These are phyloP conservation scores for Calycopis cecrops DNA, from an alignment of 1,140 invertebrate genomes.

Conservation along the genomic window DNA sequence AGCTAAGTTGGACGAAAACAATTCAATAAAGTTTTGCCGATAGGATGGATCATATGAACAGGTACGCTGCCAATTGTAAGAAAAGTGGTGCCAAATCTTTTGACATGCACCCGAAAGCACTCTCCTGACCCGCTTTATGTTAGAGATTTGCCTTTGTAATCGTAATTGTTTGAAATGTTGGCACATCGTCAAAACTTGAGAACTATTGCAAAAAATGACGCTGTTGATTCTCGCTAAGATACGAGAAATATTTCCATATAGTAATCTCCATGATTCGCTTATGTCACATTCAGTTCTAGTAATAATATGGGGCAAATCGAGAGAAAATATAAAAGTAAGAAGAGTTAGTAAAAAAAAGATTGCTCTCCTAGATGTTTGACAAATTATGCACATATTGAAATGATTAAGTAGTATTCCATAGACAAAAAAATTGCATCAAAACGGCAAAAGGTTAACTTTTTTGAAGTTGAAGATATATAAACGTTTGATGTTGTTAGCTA, in stretches of 20 bases:
- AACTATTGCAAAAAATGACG: not conserved
- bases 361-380: not conserved
- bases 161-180: not conserved
- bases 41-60: not conserved
- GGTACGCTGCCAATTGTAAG: not conserved
- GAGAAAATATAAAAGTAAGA: conserved; percentile 1
- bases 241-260: not conserved
- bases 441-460: too few relatives aligned
- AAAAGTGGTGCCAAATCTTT: not conserved
- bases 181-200: not conserved
- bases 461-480: too few relatives aligned
- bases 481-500: too few relatives aligned
- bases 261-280: not conserved
- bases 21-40: not conserved
- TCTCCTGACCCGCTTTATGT: not conserved
- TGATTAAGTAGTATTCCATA: too few relatives aligned
- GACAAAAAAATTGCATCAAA: too few relatives aligned
- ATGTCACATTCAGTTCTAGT: not conserved
- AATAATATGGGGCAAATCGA: not conserved
- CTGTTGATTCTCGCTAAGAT: not conserved
- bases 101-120: not conserved
- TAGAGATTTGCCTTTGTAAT: not conserved
- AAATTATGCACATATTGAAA: conserved; percentile 6
- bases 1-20: not conserved
- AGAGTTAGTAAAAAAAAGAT: not conserved